phyloP scores from a whole-genome alignment of 2,113 vertebrate genomes.

The Pedionomus torquatus region DNA sequence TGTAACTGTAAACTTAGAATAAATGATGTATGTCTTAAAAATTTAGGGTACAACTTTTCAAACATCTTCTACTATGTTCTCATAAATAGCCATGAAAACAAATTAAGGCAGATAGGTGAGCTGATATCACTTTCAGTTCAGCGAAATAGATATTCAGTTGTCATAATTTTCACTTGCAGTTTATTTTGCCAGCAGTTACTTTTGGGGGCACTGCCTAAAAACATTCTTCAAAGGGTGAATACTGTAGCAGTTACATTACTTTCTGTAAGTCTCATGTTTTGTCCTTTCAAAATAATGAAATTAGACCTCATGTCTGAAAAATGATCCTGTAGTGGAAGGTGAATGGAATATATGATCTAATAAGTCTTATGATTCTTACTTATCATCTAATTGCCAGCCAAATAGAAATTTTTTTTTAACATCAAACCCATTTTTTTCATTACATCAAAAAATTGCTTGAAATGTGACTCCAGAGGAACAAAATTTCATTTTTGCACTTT shows the following conservation, averaged over 20 bases:
- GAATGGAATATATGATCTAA: no score
- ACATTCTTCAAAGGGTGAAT: no score
- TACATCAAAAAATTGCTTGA: background rate
- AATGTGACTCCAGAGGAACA: background rate
- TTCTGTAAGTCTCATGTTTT: no score
- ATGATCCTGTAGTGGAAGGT: no score
- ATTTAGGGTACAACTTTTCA: background rate
- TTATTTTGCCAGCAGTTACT: background rate
- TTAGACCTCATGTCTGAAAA: no score
- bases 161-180: background rate
- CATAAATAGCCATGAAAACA: background rate
- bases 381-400: no score
- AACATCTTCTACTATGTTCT: background rate
- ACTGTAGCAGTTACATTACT: no score
- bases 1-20: background rate
- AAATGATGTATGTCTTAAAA: background rate
- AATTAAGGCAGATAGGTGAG: background rate
- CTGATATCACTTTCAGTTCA: background rate
- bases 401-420: no score
- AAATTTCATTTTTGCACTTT: background rate
- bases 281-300: no score
- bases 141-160: background rate
- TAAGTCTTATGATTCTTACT: no score
- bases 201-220: no score
- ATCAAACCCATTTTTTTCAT: conserved; percentile 45